phyloP scores from a whole-genome alignment of 1,140 invertebrate species.

The Gryllus bimaculatus region DNA sequence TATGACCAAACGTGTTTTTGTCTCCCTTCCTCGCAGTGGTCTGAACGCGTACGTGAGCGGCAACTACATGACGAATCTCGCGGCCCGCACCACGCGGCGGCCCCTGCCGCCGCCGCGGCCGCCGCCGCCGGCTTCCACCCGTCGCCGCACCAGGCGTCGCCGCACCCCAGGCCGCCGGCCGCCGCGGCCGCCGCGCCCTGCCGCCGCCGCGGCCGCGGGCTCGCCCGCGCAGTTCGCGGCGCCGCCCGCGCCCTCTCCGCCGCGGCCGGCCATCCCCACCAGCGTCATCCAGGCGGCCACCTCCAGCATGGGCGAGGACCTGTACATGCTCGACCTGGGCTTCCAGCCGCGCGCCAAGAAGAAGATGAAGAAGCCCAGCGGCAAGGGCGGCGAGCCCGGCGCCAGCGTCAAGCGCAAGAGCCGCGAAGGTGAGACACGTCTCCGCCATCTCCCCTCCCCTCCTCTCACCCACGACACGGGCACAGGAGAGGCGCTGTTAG shows the following conservation, averaged over 20 bases:
- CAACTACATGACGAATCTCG: conserved; percentile 29
- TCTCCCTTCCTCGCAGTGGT: conserved; percentile 35
- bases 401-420: conserved; percentile 75
- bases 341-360: conserved; percentile 60
- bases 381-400: conserved; percentile 39
- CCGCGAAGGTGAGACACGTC: conserved; percentile 56
- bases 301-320: conserved; percentile 65
- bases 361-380: conserved; percentile 59
- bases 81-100: conserved; percentile 9
- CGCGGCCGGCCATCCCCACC: conserved; percentile 46
- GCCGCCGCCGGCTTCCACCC: conserved; percentile 45
- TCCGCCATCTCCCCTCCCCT: not conserved
- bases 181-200: conserved; percentile 11
- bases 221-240: conserved; percentile 43
- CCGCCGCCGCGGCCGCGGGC: conserved; percentile 18
- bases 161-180: conserved; percentile 43
- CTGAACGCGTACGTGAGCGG: conserved; percentile 45
- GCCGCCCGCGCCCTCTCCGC: conserved; percentile 46
- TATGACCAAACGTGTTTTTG: too few relatives aligned
- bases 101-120: conserved; percentile 16
- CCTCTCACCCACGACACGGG: too few relatives aligned
- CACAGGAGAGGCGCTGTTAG: too few relatives aligned
- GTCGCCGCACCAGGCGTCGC: conserved; percentile 46
- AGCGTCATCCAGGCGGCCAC: conserved; percentile 68
- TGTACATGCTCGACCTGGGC: conserved; percentile 73